phyloP scores from a whole-genome alignment of 1,140 invertebrate genomes.

The Lordiphosa stackelbergi region DNA sequence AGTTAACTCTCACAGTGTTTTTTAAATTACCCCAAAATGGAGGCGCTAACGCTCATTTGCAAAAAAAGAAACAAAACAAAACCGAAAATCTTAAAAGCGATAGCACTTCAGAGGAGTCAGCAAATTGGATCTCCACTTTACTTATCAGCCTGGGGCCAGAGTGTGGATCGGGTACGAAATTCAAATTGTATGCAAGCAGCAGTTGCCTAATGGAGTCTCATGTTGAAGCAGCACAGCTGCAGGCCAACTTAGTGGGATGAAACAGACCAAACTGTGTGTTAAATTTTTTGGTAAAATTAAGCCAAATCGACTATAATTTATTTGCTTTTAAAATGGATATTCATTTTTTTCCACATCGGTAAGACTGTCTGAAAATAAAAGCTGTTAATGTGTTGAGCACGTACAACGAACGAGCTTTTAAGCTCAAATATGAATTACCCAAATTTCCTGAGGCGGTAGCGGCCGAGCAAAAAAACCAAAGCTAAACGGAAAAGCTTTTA shows the following conservation, averaged over 20 bases:
- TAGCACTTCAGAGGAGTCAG: constrained; percentile 40
- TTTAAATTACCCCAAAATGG: constrained; percentile 25
- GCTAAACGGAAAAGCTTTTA: too few species aligned
- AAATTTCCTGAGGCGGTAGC: too few species aligned
- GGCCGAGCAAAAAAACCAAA: too few species aligned
- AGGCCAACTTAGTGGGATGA: too few species aligned
- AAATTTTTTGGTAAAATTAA: neutral
- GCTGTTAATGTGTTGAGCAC: too few species aligned
- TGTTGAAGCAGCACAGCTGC: constrained; percentile 17
- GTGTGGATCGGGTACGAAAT: constrained; percentile 30
- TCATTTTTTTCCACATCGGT: too few species aligned
- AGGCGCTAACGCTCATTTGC: constrained; percentile 60
- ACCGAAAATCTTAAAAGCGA: constrained; percentile 25
- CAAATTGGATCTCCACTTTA: constrained; percentile 48
- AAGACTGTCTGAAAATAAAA: too few species aligned
- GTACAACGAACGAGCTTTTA: too few species aligned
- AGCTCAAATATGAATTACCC: too few species aligned
- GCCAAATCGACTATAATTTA: too few species aligned
- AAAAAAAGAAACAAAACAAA: constrained; percentile 21
- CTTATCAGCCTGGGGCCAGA: constrained; percentile 33
- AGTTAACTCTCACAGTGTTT: too few species aligned
- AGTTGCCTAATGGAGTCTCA: constrained; percentile 46
- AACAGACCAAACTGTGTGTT: neutral
- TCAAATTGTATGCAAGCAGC: constrained; percentile 5
- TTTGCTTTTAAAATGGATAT: too few species aligned